Evolutionary conservation across 2,113 vertebrate genomes (phyloP), one percentile per base, ranked within the genome.

Genomic region (Zosterops pallidus): DNA sequence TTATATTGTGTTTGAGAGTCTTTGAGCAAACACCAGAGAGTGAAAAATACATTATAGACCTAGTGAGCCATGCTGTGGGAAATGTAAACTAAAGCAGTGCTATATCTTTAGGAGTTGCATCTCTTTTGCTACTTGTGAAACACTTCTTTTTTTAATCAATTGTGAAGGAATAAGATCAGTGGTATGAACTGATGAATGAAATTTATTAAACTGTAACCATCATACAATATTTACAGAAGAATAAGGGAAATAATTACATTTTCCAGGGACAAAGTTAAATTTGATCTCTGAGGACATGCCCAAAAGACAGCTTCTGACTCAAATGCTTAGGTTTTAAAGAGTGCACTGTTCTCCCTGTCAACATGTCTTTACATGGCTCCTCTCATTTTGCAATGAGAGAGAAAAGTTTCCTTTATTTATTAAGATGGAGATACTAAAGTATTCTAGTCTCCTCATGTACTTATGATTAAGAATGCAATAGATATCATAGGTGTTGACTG

Each of bases 1-100:
- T 97, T 97, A 94, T 95, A 95, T 96, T 89, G 83, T 94, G 67
- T 96, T 97, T 96, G 95, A 97, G 89, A 95, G 87, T 95, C 70
- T 97, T 95, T 95, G 64, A 97, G 92, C 95, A 96, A 96, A 95
- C 95, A 91, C 92, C 75, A 95, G 94, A 95, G 93, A 93, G 92
- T 91, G 92, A 97, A 96, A 97, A 96, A 97, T 96, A 94, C 91
- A 89, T 97, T 97, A 63, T 64, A 95, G 83, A 71, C 89, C n/a
- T 90, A 55, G 78, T 85, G 56, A 74, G 80, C 65, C 4, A 5
- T 95, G 83, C 72, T 89, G 55, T 57, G 90, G 90, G 90, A 96
- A 97, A 91, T 90, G 75, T 79, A 94, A 95, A 94, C 95, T 42
- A 64, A 83, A 84, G 44, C 76, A 59, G 46, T 95, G 90, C 63